Base-by-base conservation (phyloP, 2,113 vertebrate genomes). In the Acinonyx jubatus region DNA sequence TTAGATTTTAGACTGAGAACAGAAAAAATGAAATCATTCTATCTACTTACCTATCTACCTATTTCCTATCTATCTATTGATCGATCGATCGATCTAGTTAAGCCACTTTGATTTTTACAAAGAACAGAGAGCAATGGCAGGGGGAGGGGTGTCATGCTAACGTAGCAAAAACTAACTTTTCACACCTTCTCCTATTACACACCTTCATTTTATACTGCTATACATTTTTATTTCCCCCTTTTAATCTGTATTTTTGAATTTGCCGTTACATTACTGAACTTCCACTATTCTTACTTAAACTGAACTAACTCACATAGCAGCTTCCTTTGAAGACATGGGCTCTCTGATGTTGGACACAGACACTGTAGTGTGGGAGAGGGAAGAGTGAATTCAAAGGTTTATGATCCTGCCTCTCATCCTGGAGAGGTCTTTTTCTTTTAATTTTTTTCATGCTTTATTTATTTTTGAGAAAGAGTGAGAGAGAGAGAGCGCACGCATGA, bases 281-380 rank as follows among this genome's bases (percentile, higher is more conserved):
- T 4, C 27, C 52, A 88, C 36, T 63, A 5, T 61, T 45, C 69
- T 79, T 76, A 89, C 74, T 93, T 31, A 61, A 61, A 88, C 82
- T 96, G 82, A 69, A 95, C 86, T 91, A 45, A 84, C 92, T 82
- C 78, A 81, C 76, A 66, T 2, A 93, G 74, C 33, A 4, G 92
- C 78, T 89, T 87, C 76, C 97, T 98, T 95, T 97, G 97, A 94
- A 96, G 90, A 68, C 81, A 36, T 4, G 45, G 36, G n/a, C 50
- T 96, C 52, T 93, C 96, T 96, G 96, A 97, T 92, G 97, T 88
- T 4, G 79, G 81, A 63, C 76, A 48, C 23, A 82, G 80, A 74
- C 11, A 81, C 85, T 65, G 68, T 13, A 50, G 71, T 55, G n/a
- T 41, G 38, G 57, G 80, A 71, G 25, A 91, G 52, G 73, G 19